phyloP scores from a whole-genome alignment of 2,888 invertebrate species.

The Mermis nigrescens region DNA sequence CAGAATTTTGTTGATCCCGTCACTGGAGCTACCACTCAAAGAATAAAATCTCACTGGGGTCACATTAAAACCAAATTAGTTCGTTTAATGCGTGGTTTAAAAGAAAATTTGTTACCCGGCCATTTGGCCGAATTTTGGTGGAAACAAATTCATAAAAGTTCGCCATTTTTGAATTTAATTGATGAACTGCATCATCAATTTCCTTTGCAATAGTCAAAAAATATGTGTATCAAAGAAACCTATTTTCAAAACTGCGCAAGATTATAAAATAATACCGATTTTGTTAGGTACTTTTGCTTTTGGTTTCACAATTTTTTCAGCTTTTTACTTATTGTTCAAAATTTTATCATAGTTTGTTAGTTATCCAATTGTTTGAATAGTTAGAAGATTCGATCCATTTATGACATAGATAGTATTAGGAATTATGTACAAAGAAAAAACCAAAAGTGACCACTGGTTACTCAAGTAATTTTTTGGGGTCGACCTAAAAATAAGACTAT shows the following conservation, averaged over 20 bases:
- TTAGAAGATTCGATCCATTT: too few relatives aligned
- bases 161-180: constrained; percentile 1
- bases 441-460: background rate
- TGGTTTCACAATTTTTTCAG: too few relatives aligned
- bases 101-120: background rate
- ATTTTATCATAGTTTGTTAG: too few relatives aligned
- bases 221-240: too few relatives aligned
- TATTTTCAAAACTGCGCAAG: too few relatives aligned
- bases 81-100: background rate
- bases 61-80: background rate
- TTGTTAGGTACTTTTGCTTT: too few relatives aligned
- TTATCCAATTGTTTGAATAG: too few relatives aligned
- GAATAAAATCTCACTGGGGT: background rate
- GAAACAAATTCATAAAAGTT: background rate
- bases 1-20: background rate
- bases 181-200: background rate
- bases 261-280: too few relatives aligned
- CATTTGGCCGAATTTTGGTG: constrained; percentile 1
- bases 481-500: too few relatives aligned
- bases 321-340: too few relatives aligned
- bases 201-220: background rate
- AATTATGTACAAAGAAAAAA: too few relatives aligned
- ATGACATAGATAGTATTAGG: too few relatives aligned
- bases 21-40: constrained; percentile 4
- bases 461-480: background rate